phyloP scores from a whole-genome alignment of 2,888 invertebrate genomes.

The Laspeyria flexula region DNA sequence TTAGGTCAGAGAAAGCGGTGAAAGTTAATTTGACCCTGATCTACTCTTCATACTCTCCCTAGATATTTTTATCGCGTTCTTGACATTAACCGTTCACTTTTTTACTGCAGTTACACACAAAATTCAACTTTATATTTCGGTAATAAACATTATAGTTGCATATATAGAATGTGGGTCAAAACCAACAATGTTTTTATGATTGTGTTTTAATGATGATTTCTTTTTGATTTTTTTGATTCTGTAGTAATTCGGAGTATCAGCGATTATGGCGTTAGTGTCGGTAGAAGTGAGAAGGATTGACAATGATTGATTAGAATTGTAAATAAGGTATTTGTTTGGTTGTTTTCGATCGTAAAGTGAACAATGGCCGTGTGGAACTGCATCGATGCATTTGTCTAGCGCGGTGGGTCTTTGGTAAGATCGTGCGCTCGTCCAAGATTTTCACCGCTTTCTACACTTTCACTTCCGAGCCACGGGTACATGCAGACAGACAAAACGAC shows the following conservation, averaged over 20 bases:
- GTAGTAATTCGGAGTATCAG: conserved; percentile 13
- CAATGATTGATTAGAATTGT: conserved; percentile 21
- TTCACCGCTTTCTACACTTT: conserved; percentile 73
- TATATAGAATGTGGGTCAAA: conserved; percentile 46
- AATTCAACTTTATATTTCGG: conserved; percentile 43
- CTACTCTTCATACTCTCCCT: conserved; percentile 74
- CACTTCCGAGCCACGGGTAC: conserved; percentile 59
- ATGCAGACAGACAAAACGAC: conserved; percentile 62
- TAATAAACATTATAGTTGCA: conserved; percentile 37
- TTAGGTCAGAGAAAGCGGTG: conserved; percentile 78
- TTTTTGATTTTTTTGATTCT: conserved; percentile 44
- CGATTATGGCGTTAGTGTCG: conserved; percentile 10
- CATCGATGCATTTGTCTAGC: conserved; percentile 60
- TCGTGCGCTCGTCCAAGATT: conserved; percentile 53
- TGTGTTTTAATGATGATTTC: conserved; percentile 59
- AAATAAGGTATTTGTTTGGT: conserved; percentile 28
- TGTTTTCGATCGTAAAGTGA: conserved; percentile 24
- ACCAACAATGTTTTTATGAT: conserved; percentile 52
- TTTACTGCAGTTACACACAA: conserved; percentile 29
- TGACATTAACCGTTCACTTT: conserved; percentile 67
- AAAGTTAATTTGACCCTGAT: conserved; percentile 79
- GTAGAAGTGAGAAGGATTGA: background rate
- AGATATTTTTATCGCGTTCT: conserved; percentile 66
- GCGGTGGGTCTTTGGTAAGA: conserved; percentile 49
- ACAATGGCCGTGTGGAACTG: conserved; percentile 41